These are phyloP conservation scores for Glaucidium brasilianum DNA, from an alignment of 2,113 vertebrate species.

Conservation along the genomic window DNA sequence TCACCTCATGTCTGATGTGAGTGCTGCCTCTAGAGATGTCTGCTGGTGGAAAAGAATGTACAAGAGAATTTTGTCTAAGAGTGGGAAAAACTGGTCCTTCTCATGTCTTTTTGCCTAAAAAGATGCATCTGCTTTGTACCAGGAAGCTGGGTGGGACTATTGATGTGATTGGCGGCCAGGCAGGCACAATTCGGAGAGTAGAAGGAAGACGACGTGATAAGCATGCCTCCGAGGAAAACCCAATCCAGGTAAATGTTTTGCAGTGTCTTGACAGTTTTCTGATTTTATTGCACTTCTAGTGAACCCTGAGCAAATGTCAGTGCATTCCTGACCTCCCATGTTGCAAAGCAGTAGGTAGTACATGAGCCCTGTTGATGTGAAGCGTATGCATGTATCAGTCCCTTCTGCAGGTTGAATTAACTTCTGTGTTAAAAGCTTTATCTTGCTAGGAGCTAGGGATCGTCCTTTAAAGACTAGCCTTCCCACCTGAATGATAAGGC, in stretches of 20 bases:
- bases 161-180: conserved; percentile 73
- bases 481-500: background rate
- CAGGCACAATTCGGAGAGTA: conserved; percentile 71
- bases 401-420: background rate
- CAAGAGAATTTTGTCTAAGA: background rate
- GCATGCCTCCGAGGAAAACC: conserved; percentile 69
- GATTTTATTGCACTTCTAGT: background rate
- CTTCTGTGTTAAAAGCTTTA: background rate
- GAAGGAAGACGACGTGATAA: conserved; percentile 72
- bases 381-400: fast-evolving
- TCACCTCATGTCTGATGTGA: background rate
- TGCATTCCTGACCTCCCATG: background rate
- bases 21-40: background rate
- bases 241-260: conserved; percentile 57
- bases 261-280: background rate
- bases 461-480: background rate
- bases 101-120: background rate
- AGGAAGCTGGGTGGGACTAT: conserved; percentile 76
- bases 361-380: fast-evolving
- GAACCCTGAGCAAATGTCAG: background rate
- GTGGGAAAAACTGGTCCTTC: background rate
- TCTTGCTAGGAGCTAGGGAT: background rate
- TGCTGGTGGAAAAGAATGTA: background rate
- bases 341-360: background rate
- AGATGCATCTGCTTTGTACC: conserved; percentile 10